A percentile compares a stretch with the other conserved stretches of the same genome.
Conservation (phyloP, 2,113 vertebrate genomes). For the Strix aluco region DNA sequence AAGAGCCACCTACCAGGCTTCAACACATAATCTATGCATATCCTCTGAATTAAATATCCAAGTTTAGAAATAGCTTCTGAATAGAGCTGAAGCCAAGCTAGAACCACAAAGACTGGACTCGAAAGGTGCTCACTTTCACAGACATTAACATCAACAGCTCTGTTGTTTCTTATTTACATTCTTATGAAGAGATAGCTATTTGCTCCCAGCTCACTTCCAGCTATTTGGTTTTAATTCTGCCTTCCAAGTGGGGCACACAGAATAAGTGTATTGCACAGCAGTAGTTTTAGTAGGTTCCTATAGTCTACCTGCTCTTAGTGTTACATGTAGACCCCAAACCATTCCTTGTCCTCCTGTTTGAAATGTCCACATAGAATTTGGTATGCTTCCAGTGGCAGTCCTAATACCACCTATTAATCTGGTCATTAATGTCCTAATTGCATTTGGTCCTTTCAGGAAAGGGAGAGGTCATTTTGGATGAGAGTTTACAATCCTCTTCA, state of each 20-base stretch:
- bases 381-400: background rate
- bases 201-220: background rate
- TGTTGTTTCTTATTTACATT: background rate
- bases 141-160: background rate
- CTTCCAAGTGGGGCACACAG: background rate
- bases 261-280: background rate
- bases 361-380: background rate
- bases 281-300: background rate
- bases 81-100: background rate
- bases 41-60: background rate
- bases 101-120: background rate
- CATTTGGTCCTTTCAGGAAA: background rate
- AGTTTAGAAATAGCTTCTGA: background rate
- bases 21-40: background rate
- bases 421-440: background rate
- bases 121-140: background rate
- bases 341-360: background rate
- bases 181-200: background rate
- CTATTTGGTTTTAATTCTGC: background rate
- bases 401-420: background rate
- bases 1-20: background rate
- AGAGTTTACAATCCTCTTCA: background rate
- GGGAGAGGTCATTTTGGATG: background rate
- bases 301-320: background rate
- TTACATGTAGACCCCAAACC: background rate